Percentiles rank a stretch among this genome's conserved stretches.
These are phyloP conservation scores for Seira sanloemensis DNA, from an alignment of 2,888 invertebrate species.

Conservation along the genomic window DNA sequence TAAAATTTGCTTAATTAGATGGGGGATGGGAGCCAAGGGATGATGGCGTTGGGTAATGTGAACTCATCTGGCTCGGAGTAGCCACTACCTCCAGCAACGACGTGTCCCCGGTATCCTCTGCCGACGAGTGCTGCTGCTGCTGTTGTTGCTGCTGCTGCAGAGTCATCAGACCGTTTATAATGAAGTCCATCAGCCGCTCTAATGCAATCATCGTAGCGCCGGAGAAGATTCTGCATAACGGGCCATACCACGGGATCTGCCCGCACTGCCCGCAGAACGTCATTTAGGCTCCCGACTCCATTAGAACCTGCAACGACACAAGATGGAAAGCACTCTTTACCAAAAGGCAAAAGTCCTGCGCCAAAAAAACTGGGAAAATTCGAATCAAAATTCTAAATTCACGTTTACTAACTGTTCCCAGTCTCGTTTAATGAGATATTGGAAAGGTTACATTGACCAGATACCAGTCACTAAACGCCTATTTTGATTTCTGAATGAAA, in stretches of 20 bases:
- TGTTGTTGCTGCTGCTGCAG: neutral
- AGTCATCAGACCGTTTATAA: slow-evolving; percentile 69
- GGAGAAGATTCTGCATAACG: slow-evolving; percentile 70
- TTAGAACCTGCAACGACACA: slow-evolving; percentile 59
- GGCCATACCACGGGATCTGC: slow-evolving; percentile 72
- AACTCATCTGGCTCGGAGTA: slow-evolving; percentile 30
- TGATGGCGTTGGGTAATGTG: slow-evolving; percentile 25
- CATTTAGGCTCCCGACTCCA: slow-evolving; percentile 68
- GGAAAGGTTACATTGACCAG: too few relatives aligned
- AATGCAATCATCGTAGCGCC: slow-evolving; percentile 73
- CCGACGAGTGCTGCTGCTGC: neutral
- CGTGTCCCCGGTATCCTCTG: neutral
- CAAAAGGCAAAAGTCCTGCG: too few relatives aligned
- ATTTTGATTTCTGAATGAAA: too few relatives aligned
- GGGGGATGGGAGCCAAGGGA: slow-evolving; percentile 42
- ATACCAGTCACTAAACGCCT: too few relatives aligned
- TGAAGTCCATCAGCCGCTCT: slow-evolving; percentile 73
- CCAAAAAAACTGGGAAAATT: too few relatives aligned
- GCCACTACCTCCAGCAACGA: slow-evolving; percentile 11
- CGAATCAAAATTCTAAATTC: too few relatives aligned
- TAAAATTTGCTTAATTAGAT: slow-evolving; percentile 47
- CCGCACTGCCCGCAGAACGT: slow-evolving; percentile 71
- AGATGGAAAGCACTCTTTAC: neutral
- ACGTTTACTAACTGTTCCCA: too few relatives aligned
- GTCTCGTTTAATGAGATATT: too few relatives aligned